Base-by-base conservation (phyloP, 2,888 invertebrate genomes). In the Chrysolina oricalcia region DNA sequence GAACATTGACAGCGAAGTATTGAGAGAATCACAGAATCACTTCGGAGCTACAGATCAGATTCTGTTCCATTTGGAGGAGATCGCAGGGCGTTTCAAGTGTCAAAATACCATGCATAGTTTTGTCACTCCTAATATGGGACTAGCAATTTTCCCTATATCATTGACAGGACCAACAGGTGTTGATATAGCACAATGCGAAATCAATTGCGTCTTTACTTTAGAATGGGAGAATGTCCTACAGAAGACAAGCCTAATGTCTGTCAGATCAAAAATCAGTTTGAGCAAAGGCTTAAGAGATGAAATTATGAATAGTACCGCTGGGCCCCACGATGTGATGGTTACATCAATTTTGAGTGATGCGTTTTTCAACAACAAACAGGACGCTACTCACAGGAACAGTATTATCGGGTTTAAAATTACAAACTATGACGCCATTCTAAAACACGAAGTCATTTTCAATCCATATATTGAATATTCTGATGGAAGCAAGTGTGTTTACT, bases 31-130 rank as follows among this genome's bases (percentile, higher is more conserved):
- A 19, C 75, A 79, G 53, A 23, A 70, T 10, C 3, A 40, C 8
- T 74, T 72, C 43, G 40, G 41, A 11, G 72, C 74, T 17, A 76
- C 76, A 4, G 70, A 77, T 70, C 46, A 50, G 53, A 67, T 79
- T 19, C 40, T 77, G 46, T 21, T 50, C 15, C 13, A 50, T 74
- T 48, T 77, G 11, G 41, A 71, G 62, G 73, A 66, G 19, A 65
- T 78, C 53, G 68, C 53, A 21, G 40, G 43, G 17, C 23, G 62
- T 50, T 53, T 48, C 23, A 13, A 46, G 4, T 27, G 15, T 10
- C 27, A 23, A n/a, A 40, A 19, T 11, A 35, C 50, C 63, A 35
- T 43, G 17, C 19, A 13, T 19, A 19, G 46, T 15, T 59, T 35
- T 27, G 4, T 35, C 8, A 27, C 40, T 19, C 46, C 59, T 13